phyloP scores from a whole-genome alignment of 1,140 invertebrate genomes.

The Spodoptera litura region DNA sequence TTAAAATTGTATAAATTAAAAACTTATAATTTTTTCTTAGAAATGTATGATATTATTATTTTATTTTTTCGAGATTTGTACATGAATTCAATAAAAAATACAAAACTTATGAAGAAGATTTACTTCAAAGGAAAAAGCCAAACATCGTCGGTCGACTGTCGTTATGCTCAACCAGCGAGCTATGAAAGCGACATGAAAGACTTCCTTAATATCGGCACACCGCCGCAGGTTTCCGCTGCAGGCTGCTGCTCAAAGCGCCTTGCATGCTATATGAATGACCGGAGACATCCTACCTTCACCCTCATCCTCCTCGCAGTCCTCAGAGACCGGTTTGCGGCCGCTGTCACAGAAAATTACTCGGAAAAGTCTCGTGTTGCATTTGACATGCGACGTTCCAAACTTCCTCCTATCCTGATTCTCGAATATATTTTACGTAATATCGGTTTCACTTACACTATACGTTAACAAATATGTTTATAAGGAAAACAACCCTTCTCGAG shows the following conservation, averaged over 20 bases:
- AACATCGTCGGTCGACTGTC: slow-evolving; percentile 22
- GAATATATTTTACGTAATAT: slow-evolving; percentile 1
- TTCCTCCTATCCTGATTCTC: not conserved
- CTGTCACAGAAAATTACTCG: not conserved
- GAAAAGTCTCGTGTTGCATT: not conserved
- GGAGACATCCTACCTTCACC: not conserved
- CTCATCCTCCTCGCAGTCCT: slow-evolving; percentile 9
- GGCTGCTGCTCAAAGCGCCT: slow-evolving; percentile 41
- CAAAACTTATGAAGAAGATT: not conserved
- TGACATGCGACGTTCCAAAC: not conserved
- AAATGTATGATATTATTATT: no score
- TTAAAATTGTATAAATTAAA: not conserved
- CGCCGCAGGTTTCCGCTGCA: slow-evolving; percentile 37
- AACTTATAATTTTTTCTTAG: not conserved
- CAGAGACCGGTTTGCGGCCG: slow-evolving; percentile 20
- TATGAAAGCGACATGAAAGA: slow-evolving; percentile 48
- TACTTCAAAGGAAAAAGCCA: slow-evolving; percentile 27
- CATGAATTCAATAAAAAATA: not conserved
- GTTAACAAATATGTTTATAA: not conserved
- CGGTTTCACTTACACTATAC: not conserved
- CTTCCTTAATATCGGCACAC: slow-evolving; percentile 23
- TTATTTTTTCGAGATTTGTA: no score
- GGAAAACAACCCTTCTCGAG: not conserved
- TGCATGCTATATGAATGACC: slow-evolving; percentile 51
- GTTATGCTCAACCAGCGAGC: slow-evolving; percentile 25